phyloP scores from a whole-genome alignment of 1,140 invertebrate genomes.

The Nylanderia fulva region DNA sequence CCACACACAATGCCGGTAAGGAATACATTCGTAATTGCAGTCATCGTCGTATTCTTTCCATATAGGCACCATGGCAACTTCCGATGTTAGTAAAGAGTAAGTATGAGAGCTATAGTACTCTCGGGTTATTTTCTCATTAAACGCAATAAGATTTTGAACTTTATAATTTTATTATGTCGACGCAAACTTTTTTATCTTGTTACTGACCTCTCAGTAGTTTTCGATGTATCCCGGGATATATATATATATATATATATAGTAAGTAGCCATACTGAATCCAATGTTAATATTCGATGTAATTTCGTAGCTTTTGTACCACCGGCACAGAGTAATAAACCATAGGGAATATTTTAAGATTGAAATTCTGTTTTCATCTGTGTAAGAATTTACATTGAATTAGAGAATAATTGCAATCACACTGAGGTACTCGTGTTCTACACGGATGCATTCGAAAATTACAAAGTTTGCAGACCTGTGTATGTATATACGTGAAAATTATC shows the following conservation, averaged over 20 bases:
- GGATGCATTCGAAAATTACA: not conserved
- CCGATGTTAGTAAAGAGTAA: not conserved
- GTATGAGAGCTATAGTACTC: slow-evolving; percentile 28
- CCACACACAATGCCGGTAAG: not conserved
- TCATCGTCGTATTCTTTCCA: slow-evolving; percentile 24
- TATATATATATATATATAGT: too few relatives aligned
- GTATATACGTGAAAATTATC: slow-evolving; percentile 22
- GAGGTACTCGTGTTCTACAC: not conserved
- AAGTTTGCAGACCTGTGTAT: not conserved
- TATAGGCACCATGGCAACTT: slow-evolving; percentile 43
- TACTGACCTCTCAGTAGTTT: slow-evolving; percentile 64
- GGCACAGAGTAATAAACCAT: slow-evolving; percentile 38
- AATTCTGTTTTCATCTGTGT: slow-evolving; percentile 44
- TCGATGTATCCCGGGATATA: slow-evolving; percentile 56
- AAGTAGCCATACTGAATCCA: slow-evolving; percentile 59
- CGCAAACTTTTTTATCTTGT: slow-evolving; percentile 71
- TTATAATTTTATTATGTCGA: slow-evolving; percentile 72
- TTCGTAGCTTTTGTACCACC: slow-evolving; percentile 46
- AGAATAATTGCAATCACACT: slow-evolving; percentile 41
- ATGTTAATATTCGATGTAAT: slow-evolving; percentile 65
- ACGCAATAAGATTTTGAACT: slow-evolving; percentile 74
- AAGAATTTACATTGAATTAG: slow-evolving; percentile 49
- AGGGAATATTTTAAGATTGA: slow-evolving; percentile 51
- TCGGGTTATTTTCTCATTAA: slow-evolving; percentile 72
- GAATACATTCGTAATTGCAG: slow-evolving; percentile 37